Evolutionary conservation across 2,113 vertebrate genomes (phyloP).

Genomic region (Pandion haliaetus): DNA sequence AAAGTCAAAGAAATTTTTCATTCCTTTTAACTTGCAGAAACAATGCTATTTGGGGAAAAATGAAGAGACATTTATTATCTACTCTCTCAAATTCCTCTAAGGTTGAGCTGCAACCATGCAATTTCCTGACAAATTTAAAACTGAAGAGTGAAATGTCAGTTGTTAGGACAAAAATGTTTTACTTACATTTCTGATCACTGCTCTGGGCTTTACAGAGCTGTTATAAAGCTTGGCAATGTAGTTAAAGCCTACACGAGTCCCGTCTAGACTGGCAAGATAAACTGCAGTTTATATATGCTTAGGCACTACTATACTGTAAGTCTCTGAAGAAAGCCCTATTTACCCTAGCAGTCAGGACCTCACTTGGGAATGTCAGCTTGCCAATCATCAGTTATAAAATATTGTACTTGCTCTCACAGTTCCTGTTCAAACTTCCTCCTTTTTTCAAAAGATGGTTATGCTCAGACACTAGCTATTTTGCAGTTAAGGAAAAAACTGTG

Average conservation of each 20-base stretch:
- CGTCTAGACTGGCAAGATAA: neutral
- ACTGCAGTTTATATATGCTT: neutral
- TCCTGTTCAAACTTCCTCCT: neutral
- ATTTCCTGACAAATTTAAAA: neutral
- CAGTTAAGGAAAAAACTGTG: neutral
- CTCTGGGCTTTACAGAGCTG: constrained; percentile 5
- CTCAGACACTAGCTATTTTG: neutral
- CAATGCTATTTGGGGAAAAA: neutral
- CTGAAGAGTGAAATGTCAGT: neutral
- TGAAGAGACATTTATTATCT: neutral
- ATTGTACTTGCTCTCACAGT: neutral
- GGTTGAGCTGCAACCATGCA: neutral
- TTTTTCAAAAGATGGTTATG: neutral
- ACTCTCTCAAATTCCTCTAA: neutral
- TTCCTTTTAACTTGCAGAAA: neutral
- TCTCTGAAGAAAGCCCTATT: neutral
- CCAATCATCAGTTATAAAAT: neutral
- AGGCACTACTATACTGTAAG: neutral
- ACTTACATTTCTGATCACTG: neutral
- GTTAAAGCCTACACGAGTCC: constrained; percentile 8
- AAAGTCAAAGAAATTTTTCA: neutral
- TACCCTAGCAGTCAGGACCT: neutral
- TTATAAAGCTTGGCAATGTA: neutral
- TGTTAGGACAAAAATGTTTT: constrained; percentile 6
- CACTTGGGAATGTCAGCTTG: neutral